These are phyloP conservation scores for Achatina immaculata DNA, from an alignment of 1,140 invertebrate genomes.

Conservation along the genomic window DNA sequence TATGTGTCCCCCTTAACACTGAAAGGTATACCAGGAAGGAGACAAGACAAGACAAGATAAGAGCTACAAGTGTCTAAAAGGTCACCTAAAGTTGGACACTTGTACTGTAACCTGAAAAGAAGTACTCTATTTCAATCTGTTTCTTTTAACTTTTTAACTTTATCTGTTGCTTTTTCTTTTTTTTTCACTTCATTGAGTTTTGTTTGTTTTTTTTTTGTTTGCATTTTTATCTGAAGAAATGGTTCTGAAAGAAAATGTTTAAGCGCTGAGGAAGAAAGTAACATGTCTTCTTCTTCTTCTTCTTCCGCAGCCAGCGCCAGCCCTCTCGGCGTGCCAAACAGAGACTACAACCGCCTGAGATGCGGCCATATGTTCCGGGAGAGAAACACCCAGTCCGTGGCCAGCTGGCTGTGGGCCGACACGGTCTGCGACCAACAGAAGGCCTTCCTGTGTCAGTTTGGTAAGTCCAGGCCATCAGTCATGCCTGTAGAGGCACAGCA, in stretches of 20 bases:
- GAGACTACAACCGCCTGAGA: slow-evolving; percentile 13
- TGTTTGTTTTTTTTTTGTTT: no score
- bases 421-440: slow-evolving; percentile 22
- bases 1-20: no score
- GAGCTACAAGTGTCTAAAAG: not conserved
- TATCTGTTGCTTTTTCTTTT: no score
- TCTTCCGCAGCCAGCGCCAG: not conserved
- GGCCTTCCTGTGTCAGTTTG: slow-evolving; percentile 25
- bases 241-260: no score
- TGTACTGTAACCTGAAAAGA: not conserved
- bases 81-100: not conserved
- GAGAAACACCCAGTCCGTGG: not conserved
- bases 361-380: slow-evolving; percentile 30
- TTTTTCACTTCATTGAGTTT: no score
- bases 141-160: no score
- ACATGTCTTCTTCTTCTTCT: no score
- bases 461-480: not conserved
- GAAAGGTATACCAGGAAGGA: no score
- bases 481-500: no score
- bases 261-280: no score
- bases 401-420: slow-evolving; percentile 3
- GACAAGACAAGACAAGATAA: not conserved
- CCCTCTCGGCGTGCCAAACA: not conserved
- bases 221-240: no score
- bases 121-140: not conserved